Evolutionary conservation across 2,113 vertebrate genomes (phyloP).

Genomic region (Paradisaea rubra): DNA sequence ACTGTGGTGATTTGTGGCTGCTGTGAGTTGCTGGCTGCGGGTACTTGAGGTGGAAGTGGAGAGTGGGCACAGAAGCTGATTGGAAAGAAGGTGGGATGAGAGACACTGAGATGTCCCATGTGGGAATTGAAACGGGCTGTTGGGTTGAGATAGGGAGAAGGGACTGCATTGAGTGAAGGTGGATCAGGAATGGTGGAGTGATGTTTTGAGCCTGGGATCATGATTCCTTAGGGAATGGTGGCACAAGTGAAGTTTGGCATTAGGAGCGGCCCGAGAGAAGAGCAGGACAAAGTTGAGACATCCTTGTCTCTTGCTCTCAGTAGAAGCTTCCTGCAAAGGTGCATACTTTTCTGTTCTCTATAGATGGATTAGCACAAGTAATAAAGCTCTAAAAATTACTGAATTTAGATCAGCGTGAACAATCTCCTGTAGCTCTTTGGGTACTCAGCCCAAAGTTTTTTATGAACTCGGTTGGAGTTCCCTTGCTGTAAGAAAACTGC

Average conservation of each 20-base stretch:
- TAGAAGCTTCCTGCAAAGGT: neutral
- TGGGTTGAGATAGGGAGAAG: neutral
- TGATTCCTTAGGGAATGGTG: neutral
- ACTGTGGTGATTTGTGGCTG: neutral
- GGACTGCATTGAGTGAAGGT: accelerated
- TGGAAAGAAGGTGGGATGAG: neutral
- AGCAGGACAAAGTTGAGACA: neutral
- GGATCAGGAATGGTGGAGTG: neutral
- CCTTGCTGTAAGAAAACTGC: neutral
- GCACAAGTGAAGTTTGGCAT: accelerated
- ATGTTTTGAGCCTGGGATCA: neutral
- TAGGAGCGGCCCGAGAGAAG: neutral
- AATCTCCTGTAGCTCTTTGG: neutral
- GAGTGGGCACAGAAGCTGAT: neutral
- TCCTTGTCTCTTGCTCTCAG: neutral
- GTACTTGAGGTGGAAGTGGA: neutral
- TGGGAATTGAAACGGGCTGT: neutral
- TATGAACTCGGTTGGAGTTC: neutral
- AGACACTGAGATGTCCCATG: neutral
- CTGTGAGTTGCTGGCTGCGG: accelerated
- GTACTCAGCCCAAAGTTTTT: neutral
- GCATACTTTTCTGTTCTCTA: neutral
- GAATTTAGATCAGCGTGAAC: neutral
- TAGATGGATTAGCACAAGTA: neutral
- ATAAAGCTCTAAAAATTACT: neutral